Evolutionary conservation across 1,140 invertebrate species (phyloP), one percentile per base, ranked within the genome.

Genomic region (Drosophila tani): DNA sequence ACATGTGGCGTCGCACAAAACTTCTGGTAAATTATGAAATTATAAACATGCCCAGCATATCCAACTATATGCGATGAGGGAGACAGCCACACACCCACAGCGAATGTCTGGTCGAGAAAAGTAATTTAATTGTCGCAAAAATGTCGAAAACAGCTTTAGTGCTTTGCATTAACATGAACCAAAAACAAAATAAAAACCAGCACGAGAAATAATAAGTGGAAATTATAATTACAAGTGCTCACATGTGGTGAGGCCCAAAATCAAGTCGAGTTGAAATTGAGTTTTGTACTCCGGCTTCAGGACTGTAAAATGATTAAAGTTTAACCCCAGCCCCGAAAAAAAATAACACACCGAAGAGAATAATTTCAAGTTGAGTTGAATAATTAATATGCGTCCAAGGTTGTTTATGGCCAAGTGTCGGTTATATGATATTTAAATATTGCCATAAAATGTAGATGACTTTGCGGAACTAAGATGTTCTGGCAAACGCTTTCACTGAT

Each of bases 101-200:
- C 40, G 24, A 80, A 77, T 88, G 84, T 87, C 84, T 87, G 84
- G 84, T 32, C 77, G 77, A 88, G 84, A 87, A 88, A 87, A 88
- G 84, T 87, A 87, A 87, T 87, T 87, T 81, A 87, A 87, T 84
- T 87, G 84, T 87, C 83, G 83, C 83, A 87, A 84, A 87, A 84
- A 87, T 87, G 83, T 87, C 84, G 84, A 88, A 87, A 87, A 84
- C 84, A 88, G 84, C 84, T 87, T 88, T 84, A 64, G 62, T 74
- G 77, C 74, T 84, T 80, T 87, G 75, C 81, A 88, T 83, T 87
- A 88, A 80, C 76, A 88, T 66, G 67, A 78, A 59, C 59, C 75
- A 79, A 55, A 46, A 57, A 58, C 27, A 47, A 53, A 38, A 55
- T 56, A 76, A 17, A 53, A 58, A 27, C 6, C 41, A 79, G 68